Percentiles rank a stretch among this genome's conserved stretches.
Evolutionary conservation across 2,888 invertebrate species (phyloP).

Genomic region (Polia nebulosa): DNA sequence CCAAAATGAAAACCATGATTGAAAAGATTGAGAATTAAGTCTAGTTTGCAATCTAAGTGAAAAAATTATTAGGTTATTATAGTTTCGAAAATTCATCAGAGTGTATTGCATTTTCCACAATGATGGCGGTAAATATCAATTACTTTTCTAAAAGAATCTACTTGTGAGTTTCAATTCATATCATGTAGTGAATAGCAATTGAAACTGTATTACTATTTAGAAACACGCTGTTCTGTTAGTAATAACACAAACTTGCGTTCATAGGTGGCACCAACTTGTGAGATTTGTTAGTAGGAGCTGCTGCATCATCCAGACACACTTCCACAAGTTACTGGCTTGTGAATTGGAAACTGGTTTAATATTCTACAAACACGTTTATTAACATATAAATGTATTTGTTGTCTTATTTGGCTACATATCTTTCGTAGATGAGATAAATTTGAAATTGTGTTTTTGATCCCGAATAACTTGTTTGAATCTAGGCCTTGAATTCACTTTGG

Average conservation of each 20-base stretch:
- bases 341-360: background rate
- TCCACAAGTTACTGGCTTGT: background rate
- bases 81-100: background rate
- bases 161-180: background rate
- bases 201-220: background rate
- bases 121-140: conserved; percentile 29
- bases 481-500: background rate
- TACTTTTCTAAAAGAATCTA: background rate
- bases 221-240: background rate
- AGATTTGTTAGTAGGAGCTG: background rate
- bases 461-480: background rate
- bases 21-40: background rate
- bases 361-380: background rate
- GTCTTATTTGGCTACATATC: background rate
- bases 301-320: background rate
- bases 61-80: background rate
- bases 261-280: background rate
- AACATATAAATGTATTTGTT: background rate
- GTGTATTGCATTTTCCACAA: background rate
- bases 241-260: background rate
- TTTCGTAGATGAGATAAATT: background rate
- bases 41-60: background rate
- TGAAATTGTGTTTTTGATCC: background rate
- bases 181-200: background rate
- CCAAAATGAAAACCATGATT: background rate